Conservation (phyloP, 2,888 invertebrate genomes). For the Galeruca laticollis region DNA sequence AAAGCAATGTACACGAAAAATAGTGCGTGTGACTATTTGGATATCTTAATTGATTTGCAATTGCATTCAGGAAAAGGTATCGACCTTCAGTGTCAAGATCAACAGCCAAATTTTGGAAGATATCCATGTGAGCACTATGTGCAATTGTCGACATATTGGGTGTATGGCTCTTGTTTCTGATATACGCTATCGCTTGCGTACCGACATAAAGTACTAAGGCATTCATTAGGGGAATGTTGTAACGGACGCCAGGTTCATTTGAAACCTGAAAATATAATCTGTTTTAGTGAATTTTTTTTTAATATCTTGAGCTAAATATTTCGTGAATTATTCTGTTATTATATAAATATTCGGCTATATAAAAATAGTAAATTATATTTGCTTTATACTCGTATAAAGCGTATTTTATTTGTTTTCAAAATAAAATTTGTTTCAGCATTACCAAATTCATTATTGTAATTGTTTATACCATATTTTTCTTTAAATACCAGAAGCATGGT, state of each 20-base stretch:
- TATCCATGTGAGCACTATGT: slow-evolving; percentile 99
- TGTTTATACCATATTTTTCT: too few relatives aligned
- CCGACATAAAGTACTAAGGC: slow-evolving; percentile 98
- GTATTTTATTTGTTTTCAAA: too few relatives aligned
- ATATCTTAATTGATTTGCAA: slow-evolving; percentile 98
- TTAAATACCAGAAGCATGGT: too few relatives aligned
- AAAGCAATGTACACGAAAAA: slow-evolving; percentile 97
- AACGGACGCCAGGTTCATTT: slow-evolving; percentile 86
- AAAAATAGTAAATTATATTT: too few relatives aligned
- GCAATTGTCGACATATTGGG: slow-evolving; percentile 98
- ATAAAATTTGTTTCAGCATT: too few relatives aligned
- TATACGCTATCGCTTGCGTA: slow-evolving; percentile 93
- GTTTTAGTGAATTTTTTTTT: neutral
- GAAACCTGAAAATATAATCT: slow-evolving; percentile 74
- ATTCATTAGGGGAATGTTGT: slow-evolving; percentile 97
- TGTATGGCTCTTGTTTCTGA: slow-evolving; percentile 90
- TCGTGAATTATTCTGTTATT: too few relatives aligned
- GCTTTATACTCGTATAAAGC: too few relatives aligned
- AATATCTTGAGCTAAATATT: too few relatives aligned
- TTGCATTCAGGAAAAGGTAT: slow-evolving; percentile 97
- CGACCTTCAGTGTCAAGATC: slow-evolving; percentile 98
- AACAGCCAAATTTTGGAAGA: slow-evolving; percentile 98
- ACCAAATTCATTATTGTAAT: too few relatives aligned
- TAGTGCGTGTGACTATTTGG: slow-evolving; percentile 99
- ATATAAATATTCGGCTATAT: too few relatives aligned